A percentile compares a stretch with the other conserved stretches of the same genome.
phyloP scores from a whole-genome alignment of 2,888 invertebrate genomes.

The Lithophane socia region DNA sequence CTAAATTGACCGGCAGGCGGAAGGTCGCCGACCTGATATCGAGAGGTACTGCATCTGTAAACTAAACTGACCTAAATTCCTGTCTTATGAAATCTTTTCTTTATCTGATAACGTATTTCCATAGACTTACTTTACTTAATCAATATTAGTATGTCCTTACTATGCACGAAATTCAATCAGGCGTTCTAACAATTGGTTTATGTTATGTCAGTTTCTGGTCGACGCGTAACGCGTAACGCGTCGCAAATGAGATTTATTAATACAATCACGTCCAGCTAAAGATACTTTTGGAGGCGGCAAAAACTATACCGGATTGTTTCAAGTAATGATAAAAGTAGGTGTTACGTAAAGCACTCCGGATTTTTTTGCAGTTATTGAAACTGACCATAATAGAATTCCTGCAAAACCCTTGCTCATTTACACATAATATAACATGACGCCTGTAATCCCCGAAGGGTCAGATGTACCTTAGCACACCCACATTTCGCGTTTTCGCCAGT shows the following conservation, averaged over 20 bases:
- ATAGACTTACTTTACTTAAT: constrained; percentile 29
- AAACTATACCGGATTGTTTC: constrained; percentile 27
- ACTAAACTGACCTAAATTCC: constrained; percentile 63
- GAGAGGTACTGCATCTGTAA: constrained; percentile 54
- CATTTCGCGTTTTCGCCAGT: background rate
- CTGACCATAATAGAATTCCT: background rate
- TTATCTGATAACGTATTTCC: constrained; percentile 60
- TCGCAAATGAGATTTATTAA: constrained; percentile 50
- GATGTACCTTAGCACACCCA: background rate
- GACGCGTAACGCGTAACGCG: too few relatives aligned
- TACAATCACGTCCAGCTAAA: constrained; percentile 37
- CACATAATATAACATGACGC: background rate
- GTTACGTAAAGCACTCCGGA: constrained; percentile 1
- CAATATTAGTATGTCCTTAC: constrained; percentile 20
- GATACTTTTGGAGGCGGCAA: constrained; percentile 29
- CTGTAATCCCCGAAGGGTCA: background rate
- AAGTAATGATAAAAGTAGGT: constrained; percentile 12
- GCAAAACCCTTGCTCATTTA: background rate
- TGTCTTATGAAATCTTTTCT: constrained; percentile 38
- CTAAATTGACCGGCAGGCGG: constrained; percentile 78
- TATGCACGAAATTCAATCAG: constrained; percentile 46
- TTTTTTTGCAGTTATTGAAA: background rate
- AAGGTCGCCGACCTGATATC: constrained; percentile 74
- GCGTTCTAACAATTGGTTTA: constrained; percentile 32
- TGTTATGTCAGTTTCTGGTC: constrained; percentile 43